These are phyloP conservation scores for Falco punctatus DNA, from an alignment of 2,113 vertebrate genomes.

Conservation along the genomic window DNA sequence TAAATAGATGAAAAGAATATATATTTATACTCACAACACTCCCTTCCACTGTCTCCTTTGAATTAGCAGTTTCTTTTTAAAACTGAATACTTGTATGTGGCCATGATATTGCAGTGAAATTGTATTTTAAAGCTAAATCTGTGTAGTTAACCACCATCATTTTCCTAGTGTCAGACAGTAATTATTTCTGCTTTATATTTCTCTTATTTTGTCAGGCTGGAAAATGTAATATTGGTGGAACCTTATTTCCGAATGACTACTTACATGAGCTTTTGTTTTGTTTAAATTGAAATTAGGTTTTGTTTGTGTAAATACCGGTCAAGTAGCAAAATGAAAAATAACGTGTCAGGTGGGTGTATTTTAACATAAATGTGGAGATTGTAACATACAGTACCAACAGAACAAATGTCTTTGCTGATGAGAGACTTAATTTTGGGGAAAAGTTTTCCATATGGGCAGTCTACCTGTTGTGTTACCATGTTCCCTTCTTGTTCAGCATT, in stretches of 20 bases:
- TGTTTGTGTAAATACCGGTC: conserved; percentile 24
- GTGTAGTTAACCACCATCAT: not conserved
- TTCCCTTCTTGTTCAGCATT: not conserved
- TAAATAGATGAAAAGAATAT: conserved; percentile 35
- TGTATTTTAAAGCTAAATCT: conserved; percentile 40
- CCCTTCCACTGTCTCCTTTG: not conserved
- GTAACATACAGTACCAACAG: not conserved
- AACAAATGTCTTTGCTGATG: not conserved
- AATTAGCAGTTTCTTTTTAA: conserved; percentile 45
- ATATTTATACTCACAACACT: not conserved
- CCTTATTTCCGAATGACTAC: conserved; percentile 5
- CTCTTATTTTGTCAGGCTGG: conserved; percentile 2
- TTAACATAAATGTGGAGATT: conserved; percentile 27
- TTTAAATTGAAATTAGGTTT: not conserved
- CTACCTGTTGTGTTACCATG: conserved; percentile 21
- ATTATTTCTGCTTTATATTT: conserved; percentile 35
- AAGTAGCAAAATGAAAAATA: conserved; percentile 51
- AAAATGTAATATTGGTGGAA: conserved; percentile 12
- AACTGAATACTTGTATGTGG: not conserved
- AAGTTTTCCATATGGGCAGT: not conserved
- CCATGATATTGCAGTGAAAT: not conserved
- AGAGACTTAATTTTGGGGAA: not conserved
- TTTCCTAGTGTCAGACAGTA: conserved; percentile 45
- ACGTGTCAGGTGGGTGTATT: conserved; percentile 15
- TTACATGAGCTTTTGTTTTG: not conserved